phyloP scores from a whole-genome alignment of 1,140 invertebrate species.

The Conus betulinus region DNA sequence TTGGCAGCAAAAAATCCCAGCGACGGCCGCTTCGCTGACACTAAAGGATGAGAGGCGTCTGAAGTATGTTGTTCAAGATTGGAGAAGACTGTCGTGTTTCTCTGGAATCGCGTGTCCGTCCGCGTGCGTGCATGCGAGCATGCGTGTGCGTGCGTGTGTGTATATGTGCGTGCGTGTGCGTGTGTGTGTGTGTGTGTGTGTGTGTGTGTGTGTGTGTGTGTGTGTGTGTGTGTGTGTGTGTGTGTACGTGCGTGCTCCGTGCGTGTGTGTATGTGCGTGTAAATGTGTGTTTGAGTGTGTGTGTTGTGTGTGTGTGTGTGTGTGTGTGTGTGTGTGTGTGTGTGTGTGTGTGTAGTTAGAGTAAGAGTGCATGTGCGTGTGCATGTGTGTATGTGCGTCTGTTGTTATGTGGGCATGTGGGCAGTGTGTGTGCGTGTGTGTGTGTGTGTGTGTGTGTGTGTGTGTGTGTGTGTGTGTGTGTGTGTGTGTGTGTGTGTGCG shows the following conservation, averaged over 20 bases:
- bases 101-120: neutral
- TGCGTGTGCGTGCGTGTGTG: neutral
- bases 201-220: neutral
- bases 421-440: neutral
- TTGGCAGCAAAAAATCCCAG: too few species aligned
- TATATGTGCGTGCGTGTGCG: neutral
- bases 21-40: too few species aligned
- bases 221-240: neutral
- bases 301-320: neutral
- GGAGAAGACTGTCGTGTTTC: neutral
- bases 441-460: neutral
- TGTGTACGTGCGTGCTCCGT: neutral
- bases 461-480: neutral
- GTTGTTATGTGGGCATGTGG: neutral
- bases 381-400: neutral
- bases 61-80: too few species aligned
- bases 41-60: too few species aligned
- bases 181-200: neutral
- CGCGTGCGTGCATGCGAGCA: neutral
- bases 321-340: neutral
- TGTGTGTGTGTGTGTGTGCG: neutral
- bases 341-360: neutral
- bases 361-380: neutral
- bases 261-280: neutral
- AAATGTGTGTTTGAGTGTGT: neutral